phyloP scores from a whole-genome alignment of 2,113 vertebrate species.

The Apteryx mantelli region DNA sequence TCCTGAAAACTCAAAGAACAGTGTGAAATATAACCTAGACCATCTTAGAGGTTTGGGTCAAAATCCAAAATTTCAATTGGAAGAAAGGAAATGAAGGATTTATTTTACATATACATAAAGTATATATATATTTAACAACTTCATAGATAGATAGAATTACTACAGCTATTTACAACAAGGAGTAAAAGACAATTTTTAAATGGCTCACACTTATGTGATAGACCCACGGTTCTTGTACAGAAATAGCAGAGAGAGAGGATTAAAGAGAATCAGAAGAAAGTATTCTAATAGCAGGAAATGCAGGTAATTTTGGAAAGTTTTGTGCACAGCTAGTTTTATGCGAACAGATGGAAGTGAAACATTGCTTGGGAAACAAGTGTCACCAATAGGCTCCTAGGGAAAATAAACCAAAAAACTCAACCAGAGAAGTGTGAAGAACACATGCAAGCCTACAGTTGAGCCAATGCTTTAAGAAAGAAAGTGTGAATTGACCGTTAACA shows the following conservation, averaged over 20 bases:
- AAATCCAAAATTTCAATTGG: conserved; percentile 11
- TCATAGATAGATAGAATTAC: conserved; percentile 50
- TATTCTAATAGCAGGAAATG: conserved; percentile 32
- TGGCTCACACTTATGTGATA: conserved; percentile 29
- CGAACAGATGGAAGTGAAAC: conserved; percentile 17
- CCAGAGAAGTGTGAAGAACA: background rate
- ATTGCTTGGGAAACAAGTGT: conserved; percentile 13
- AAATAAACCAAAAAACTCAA: conserved; percentile 1
- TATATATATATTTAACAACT: conserved; percentile 7
- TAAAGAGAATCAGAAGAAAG: background rate
- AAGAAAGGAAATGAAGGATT: conserved; percentile 63
- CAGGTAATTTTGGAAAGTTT: conserved; percentile 36
- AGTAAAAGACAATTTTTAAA: conserved; percentile 31
- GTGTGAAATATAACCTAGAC: background rate
- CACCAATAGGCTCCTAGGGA: background rate
- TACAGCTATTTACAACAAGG: conserved; percentile 33
- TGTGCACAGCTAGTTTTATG: background rate
- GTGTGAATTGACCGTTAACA: background rate
- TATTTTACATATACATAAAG: conserved; percentile 45
- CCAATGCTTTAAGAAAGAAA: background rate
- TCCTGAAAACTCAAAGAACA: background rate
- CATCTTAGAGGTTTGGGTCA: background rate
- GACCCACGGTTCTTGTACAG: background rate
- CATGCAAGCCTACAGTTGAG: background rate
- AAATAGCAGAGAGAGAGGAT: background rate